Base-by-base conservation (phyloP, 2,888 invertebrate species). In the Clivina fossor region DNA sequence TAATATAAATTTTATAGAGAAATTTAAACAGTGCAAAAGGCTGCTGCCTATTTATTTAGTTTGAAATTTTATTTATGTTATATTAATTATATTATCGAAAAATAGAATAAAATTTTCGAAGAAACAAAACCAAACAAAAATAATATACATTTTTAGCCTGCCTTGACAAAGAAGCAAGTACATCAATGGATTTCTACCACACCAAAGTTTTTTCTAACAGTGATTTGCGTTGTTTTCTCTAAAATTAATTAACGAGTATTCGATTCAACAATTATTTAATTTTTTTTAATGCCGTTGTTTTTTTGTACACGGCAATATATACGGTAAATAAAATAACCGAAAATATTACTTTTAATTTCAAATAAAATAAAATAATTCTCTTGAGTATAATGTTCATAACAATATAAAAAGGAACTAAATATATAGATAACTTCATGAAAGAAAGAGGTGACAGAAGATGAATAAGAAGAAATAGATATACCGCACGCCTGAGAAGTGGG, bases 161-260 rank as follows among this genome's bases (percentile, higher is more conserved):
- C 43, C 43, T 43, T 41, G 51, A 51, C 41, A 51, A 33, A 43
- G 33, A 41, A 53, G 53, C 53, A 40, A 44, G 20, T 43, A 53
- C 53, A 53, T 53, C 53, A 53, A 53, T 37, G 50, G 50, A 30
- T 40, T 50, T 40, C 33, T 47, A 43, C 38, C 55, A 55, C 55
- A 55, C 55, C 35, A 33, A 55, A 48, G 43, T 48, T 28, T n/a
- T n/a, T 13, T 48, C 48, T 48, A 55, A 47, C 55, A 55, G 48
- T 55, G 48, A 55, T 46, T n/a, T 41, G 48, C 47, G 47, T 48
- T 47, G 41, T 55, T 46, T 28, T 46, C 16, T 40, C 55, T 55
- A 55, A 55, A 55, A 55, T 55, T 55, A 55, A 48, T 47, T 55
- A 55, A 55, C 55, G 54, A 44, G 38, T 55, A 48, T 40, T 55